Evolutionary conservation across 2,888 invertebrate genomes (phyloP), one percentile per base, ranked within the genome.

Genomic region (Pristionchus arcanus): DNA sequence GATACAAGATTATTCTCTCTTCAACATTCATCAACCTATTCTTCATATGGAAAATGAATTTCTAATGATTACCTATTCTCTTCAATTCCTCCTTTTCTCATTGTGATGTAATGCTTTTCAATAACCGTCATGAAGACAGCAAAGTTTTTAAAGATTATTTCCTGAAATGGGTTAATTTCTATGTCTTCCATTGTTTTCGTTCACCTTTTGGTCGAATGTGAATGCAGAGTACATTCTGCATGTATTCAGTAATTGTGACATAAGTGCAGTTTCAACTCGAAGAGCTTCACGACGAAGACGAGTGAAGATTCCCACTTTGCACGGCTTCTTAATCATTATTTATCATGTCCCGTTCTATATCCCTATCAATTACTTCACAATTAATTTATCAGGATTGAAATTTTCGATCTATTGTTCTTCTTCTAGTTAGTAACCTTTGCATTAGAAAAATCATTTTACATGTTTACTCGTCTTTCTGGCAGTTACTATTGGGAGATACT

Each of bases 31-130:
- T 68, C 15, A 16, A 13, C 11, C 68, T n/a, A n/a, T n/a, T 68
- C 16, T n/a, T 68, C 21, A 9, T 13, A 15, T 31, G 21, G 31
- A 15, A n/a, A 77, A 3, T 16, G 15, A 28, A 37, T 42, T 77
- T 13, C 0, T 42, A 37, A 3, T 49, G 42, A 49, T 19, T 42
- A 83, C 83, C 83, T 15, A 31, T 87, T 87, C 42, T 88, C 31
- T 53, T 88, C 88, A 16, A 88, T 88, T 55, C 88, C 88, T 77
- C 88, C 88, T 28, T 77, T 88, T 25, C 25, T 74, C 88, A 88
- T 88, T 34, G 88, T 88, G 19, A 88, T 55, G 59, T 77, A 88
- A 59, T 88, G 63, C 53, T 88, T 77, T 55, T 77, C 88, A 31
- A 88, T n/a, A 15, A 88, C 77, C 13, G 74, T 55, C n/a, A 77